These are phyloP conservation scores for Brachionus manjavacas DNA, from an alignment of 1,140 invertebrate species.

Conservation along the genomic window DNA sequence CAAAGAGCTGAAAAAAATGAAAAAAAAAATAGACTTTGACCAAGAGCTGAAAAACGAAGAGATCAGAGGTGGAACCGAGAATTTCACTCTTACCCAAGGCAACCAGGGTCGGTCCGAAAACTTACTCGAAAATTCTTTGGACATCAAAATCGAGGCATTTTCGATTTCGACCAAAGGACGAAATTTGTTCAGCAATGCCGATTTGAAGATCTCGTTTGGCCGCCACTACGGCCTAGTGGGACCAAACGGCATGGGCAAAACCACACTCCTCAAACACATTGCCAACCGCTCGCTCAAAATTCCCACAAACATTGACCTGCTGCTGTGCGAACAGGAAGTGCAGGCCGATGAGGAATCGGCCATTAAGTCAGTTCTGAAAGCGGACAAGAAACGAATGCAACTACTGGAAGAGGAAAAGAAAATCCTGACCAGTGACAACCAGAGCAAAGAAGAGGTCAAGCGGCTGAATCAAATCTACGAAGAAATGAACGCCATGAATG, in stretches of 20 bases:
- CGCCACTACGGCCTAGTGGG: conserved; percentile 94
- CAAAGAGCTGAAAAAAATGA: conserved; percentile 42
- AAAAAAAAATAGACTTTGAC: conserved; percentile 5
- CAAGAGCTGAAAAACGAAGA: neutral
- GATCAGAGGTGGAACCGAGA: conserved; percentile 59
- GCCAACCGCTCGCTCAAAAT: conserved; percentile 80
- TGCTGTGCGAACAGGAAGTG: conserved; percentile 98
- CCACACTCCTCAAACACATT: conserved; percentile 90
- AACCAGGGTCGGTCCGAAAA: conserved; percentile 75
- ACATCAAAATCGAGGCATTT: conserved; percentile 96
- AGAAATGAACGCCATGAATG: conserved; percentile 88
- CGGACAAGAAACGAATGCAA: conserved; percentile 78
- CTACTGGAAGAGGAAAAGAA: conserved; percentile 74
- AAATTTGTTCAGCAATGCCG: conserved; percentile 94
- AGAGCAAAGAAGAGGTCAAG: conserved; percentile 66
- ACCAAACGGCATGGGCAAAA: conserved; percentile 94
- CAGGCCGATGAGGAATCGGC: conserved; percentile 83
- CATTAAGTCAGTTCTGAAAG: conserved; percentile 83
- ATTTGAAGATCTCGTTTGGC: conserved; percentile 83
- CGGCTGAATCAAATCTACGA: conserved; percentile 83
- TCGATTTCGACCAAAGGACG: conserved; percentile 95
- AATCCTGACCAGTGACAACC: conserved; percentile 64
- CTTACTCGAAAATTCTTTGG: conserved; percentile 84
- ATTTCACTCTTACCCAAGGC: conserved; percentile 87
- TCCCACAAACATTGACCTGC: conserved; percentile 90